Evolutionary conservation across 2,113 vertebrate species (phyloP).

Genomic region (Paracanthobrama guichenoti): DNA sequence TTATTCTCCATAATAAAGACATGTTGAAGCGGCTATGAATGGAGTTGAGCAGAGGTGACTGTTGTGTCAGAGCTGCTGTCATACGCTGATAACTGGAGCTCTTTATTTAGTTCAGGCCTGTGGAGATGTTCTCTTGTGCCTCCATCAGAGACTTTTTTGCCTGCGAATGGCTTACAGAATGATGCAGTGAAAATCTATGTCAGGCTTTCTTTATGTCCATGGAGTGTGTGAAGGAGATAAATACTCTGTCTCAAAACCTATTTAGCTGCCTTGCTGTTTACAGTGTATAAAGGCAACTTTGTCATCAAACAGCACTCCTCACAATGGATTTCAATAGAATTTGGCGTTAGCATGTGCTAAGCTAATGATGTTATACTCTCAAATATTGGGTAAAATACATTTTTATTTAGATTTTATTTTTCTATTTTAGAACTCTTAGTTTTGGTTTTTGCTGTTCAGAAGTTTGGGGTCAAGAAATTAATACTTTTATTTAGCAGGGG

Average conservation of each 20-base stretch:
- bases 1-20: constrained; percentile 33
- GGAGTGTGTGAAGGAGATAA: constrained; percentile 26
- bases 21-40: constrained; percentile 7
- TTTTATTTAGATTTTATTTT: background rate
- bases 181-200: constrained; percentile 18
- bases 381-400: background rate
- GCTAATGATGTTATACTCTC: too few species aligned
- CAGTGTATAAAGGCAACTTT: background rate
- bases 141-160: background rate
- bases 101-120: constrained; percentile 31
- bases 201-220: constrained; percentile 10
- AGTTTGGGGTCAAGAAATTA: too few species aligned
- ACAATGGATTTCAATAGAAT: too few species aligned
- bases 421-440: background rate
- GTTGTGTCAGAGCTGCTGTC: constrained; percentile 8
- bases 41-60: constrained; percentile 21
- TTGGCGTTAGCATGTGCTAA: too few species aligned
- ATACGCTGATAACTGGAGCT: constrained; percentile 37
- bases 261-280: background rate
- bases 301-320: too few species aligned
- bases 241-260: background rate
- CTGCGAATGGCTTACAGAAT: background rate
- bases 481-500: too few species aligned
- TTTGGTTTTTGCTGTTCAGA: too few species aligned
- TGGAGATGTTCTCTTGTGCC: constrained; percentile 15